phyloP scores from a whole-genome alignment of 2,113 vertebrate species.

The Scopus umbretta region DNA sequence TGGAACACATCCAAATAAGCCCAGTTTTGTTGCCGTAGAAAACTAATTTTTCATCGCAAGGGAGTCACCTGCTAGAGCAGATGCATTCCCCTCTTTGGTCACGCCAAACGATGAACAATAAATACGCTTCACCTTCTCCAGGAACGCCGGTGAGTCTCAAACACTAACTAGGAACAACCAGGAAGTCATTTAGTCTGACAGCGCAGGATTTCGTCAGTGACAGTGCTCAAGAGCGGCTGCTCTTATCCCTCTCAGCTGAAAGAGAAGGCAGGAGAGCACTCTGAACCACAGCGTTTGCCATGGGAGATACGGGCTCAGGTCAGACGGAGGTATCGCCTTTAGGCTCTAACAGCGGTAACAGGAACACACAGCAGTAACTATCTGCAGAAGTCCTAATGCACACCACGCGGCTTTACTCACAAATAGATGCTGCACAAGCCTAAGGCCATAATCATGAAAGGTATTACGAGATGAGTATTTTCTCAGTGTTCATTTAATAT shows the following conservation, averaged over 20 bases:
- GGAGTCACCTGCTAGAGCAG: neutral
- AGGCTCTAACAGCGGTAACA: rapidly evolving
- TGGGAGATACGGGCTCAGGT: rapidly evolving
- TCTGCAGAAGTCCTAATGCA: rapidly evolving
- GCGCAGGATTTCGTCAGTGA: neutral
- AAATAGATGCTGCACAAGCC: rapidly evolving
- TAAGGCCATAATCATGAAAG: rapidly evolving
- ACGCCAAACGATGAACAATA: rapidly evolving
- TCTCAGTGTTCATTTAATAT: rapidly evolving
- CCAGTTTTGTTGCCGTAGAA: neutral
- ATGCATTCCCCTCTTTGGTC: rapidly evolving
- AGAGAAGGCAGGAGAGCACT: neutral
- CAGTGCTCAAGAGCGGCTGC: rapidly evolving
- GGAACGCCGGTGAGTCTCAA: neutral
- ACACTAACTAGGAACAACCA: rapidly evolving
- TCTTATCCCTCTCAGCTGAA: rapidly evolving
- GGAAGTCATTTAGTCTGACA: neutral
- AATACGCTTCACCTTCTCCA: rapidly evolving
- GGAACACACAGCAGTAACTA: neutral
- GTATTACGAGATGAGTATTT: rapidly evolving
- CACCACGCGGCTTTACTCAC: rapidly evolving
- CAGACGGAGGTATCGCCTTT: rapidly evolving
- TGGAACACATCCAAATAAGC: neutral
- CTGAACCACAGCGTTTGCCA: rapidly evolving
- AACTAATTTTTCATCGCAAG: neutral